Base-by-base conservation (phyloP, 2,113 vertebrate species). In the Apteryx mantelli region DNA sequence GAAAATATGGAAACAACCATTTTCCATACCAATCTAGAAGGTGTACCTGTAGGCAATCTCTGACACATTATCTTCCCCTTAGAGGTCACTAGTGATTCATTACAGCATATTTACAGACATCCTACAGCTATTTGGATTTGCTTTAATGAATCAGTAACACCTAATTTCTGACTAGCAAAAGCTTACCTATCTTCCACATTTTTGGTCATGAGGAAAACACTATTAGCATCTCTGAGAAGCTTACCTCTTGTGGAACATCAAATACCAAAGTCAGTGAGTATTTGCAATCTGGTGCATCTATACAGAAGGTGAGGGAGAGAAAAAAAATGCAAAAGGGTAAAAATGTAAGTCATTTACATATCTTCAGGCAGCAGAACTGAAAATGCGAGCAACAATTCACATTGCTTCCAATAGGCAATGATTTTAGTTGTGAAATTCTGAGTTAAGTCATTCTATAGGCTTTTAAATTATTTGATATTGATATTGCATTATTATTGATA, bases 1-100 rank as follows among this genome's bases (percentile, higher is more conserved):
- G 24, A 52, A 44, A 91, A 81, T 44, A 64, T 34, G 42, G 82
- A 66, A 89, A 83, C 36, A 91, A 60, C 25, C 79, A 34, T 71
- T 60, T 81, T 66, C 64, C 22, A 10, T 55, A 30, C n/a, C 76
- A 44, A 3, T 53, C 46, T 61, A 50, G 34, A 81, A 76, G 60
- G 55, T 46, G 25, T 89, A 74, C 68, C 87, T 83, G 73, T 64
- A 75, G 64, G 82, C 75, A 74, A 58, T 75, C 75, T 95, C 91
- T 56, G 75, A 94, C 82, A 93, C 58, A 8, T 77, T 85, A 50
- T 50, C 75, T 83, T 86, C 82, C 71, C 60, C 85, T 94, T 63
- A 63, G 88, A 94, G 30, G 68, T 91, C 88, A 90, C 70, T 66
- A 58, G 82, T 83, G 73, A 88, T 91, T 90, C 78, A 81, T 86